Evolutionary conservation across 2,888 invertebrate species (phyloP).

Genomic region (Hirtodrosophila cameraria): DNA sequence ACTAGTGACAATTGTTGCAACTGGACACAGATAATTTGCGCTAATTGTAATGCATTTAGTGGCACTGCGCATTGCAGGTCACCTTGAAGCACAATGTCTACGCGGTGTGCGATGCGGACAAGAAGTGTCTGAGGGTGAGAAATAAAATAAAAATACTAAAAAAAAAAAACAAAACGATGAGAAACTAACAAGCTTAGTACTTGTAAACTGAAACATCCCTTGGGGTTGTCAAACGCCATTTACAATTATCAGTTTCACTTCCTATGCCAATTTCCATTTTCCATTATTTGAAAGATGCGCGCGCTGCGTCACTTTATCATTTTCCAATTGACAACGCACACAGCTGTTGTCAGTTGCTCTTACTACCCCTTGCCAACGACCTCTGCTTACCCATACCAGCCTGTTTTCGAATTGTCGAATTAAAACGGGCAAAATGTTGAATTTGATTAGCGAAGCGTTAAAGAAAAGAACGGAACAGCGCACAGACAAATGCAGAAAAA

Average conservation of each 20-base stretch:
- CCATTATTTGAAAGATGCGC: slow-evolving; percentile 35
- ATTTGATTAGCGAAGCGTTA: slow-evolving; percentile 80
- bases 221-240: slow-evolving; percentile 46
- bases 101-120: not conserved
- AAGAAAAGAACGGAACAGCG: slow-evolving; percentile 54
- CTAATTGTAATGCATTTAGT: slow-evolving; percentile 74
- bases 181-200: slow-evolving; percentile 51
- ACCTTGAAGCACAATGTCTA: slow-evolving; percentile 26
- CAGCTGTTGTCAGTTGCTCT: slow-evolving; percentile 62
- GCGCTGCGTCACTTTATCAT: slow-evolving; percentile 68
- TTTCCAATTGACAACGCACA: slow-evolving; percentile 76
- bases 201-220: slow-evolving; percentile 5
- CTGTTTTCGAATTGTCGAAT: slow-evolving; percentile 74
- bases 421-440: slow-evolving; percentile 79
- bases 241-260: slow-evolving; percentile 55
- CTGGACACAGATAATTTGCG: slow-evolving; percentile 70
- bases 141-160: not conserved
- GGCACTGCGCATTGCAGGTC: slow-evolving; percentile 48
- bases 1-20: slow-evolving; percentile 59
- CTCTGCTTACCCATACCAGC: slow-evolving; percentile 14
- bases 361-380: not conserved
- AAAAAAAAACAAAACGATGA: no score
- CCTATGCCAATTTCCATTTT: slow-evolving; percentile 68
- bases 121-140: not conserved
- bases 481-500: slow-evolving; percentile 31